phyloP scores from a whole-genome alignment of 2,888 invertebrate genomes.

The Agriopis aurantiaria region DNA sequence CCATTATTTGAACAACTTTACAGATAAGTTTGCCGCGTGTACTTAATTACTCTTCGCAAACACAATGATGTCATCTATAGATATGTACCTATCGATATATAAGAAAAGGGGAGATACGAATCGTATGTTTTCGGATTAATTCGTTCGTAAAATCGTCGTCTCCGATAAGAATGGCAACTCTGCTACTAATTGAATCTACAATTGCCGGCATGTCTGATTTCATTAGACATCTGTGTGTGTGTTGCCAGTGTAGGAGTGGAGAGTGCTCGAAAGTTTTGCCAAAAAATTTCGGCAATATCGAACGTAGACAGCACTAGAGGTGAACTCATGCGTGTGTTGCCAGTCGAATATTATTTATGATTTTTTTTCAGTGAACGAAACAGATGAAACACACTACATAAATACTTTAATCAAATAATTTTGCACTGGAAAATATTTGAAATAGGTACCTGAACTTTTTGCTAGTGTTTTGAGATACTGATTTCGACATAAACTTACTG shows the following conservation, averaged over 20 bases:
- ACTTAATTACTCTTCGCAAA: conserved; percentile 83
- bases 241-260: conserved; percentile 53
- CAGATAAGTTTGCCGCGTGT: conserved; percentile 35
- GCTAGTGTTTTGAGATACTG: background rate
- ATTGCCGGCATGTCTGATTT: conserved; percentile 85
- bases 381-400: conserved; percentile 6
- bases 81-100: conserved; percentile 42
- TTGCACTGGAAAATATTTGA: background rate
- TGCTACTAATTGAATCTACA: conserved; percentile 86
- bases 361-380: conserved; percentile 9
- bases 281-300: conserved; percentile 58
- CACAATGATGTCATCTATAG: conserved; percentile 77
- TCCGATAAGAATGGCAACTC: conserved; percentile 85
- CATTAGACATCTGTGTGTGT: conserved; percentile 71
- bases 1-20: background rate
- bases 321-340: conserved; percentile 40
- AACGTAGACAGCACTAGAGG: conserved; percentile 44
- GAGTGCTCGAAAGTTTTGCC: conserved; percentile 56
- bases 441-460: too few relatives aligned
- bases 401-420: background rate
- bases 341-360: conserved; percentile 19
- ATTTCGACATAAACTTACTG: background rate
- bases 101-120: conserved; percentile 75
- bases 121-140: conserved; percentile 87
- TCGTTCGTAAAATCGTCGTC: conserved; percentile 86